Conservation (phyloP, 2,113 vertebrate genomes). For the Euleptes europaea region DNA sequence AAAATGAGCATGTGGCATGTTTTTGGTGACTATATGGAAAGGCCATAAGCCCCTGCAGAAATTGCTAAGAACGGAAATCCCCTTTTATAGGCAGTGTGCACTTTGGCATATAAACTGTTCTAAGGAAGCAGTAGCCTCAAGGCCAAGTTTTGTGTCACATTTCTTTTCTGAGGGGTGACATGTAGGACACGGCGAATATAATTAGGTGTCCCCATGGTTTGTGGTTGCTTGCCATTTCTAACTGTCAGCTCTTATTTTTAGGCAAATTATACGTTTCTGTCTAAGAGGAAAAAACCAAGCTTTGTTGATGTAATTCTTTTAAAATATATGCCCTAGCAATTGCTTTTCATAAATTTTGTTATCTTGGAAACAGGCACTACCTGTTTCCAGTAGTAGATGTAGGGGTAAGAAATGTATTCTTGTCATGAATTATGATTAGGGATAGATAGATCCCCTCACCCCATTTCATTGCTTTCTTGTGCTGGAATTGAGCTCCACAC, state of each 20-base stretch:
- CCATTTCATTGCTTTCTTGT: no score
- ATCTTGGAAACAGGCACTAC: not conserved
- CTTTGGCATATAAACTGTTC: slow-evolving; percentile 1
- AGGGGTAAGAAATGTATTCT: not conserved
- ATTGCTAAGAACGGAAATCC: not conserved
- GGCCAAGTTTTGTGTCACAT: slow-evolving; percentile 7
- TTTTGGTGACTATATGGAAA: not conserved
- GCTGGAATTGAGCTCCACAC: no score
- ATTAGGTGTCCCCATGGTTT: slow-evolving; percentile 1
- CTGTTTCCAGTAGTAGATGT: not conserved
- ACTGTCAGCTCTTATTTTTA: slow-evolving; percentile 24
- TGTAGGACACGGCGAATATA: not conserved
- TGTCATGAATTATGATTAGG: not conserved
- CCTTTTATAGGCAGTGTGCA: not conserved
- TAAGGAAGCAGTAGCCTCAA: slow-evolving; percentile 10
- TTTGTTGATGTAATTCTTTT: slow-evolving; percentile 5
- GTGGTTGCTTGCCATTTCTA: slow-evolving; percentile 18
- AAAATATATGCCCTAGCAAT: slow-evolving; percentile 21
- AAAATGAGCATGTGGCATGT: not conserved
- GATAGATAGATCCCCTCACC: no score
- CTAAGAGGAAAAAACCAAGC: not conserved
- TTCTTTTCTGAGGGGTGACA: slow-evolving; percentile 10
- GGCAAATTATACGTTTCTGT: not conserved
- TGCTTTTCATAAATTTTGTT: slow-evolving; percentile 4
- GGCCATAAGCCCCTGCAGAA: not conserved